phyloP scores from a whole-genome alignment of 2,888 invertebrate genomes.

The Trachelus stipa region DNA sequence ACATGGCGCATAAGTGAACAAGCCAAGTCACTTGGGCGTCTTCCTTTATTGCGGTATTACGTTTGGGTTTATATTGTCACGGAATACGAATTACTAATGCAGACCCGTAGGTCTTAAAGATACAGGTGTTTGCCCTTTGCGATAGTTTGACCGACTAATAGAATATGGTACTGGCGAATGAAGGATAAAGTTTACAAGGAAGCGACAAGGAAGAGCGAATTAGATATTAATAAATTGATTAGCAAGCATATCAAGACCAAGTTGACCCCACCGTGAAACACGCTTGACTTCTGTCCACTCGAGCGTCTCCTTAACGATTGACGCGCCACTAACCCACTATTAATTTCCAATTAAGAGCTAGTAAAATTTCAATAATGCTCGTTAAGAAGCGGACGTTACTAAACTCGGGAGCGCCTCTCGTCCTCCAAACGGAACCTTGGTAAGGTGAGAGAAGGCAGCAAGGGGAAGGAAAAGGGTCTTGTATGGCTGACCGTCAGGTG shows the following conservation, averaged over 20 bases:
- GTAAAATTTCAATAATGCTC: slow-evolving; percentile 67
- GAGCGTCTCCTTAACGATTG: slow-evolving; percentile 49
- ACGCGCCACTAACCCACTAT: slow-evolving; percentile 53
- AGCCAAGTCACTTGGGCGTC: slow-evolving; percentile 63
- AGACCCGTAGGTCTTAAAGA: neutral
- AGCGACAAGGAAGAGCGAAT: neutral
- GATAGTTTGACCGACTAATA: neutral
- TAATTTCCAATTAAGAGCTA: slow-evolving; percentile 65
- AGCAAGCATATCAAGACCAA: neutral
- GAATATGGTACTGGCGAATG: neutral
- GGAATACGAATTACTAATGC: slow-evolving; percentile 10
- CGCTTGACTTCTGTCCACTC: slow-evolving; percentile 22
- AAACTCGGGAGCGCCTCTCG: slow-evolving; percentile 36
- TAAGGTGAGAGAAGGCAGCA: neutral
- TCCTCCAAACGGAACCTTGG: neutral
- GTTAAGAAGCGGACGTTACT: slow-evolving; percentile 64
- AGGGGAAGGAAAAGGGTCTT: slow-evolving; percentile 28
- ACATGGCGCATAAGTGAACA: slow-evolving; percentile 64
- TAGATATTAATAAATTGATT: neutral
- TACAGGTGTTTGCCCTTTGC: neutral
- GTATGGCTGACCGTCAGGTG: slow-evolving; percentile 58
- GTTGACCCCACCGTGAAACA: neutral
- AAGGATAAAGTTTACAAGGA: neutral
- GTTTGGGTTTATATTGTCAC: neutral
- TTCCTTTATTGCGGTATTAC: slow-evolving; percentile 54